Conservation (phyloP, 2,888 invertebrate genomes). For the Drosophila quasianomalipes region DNA sequence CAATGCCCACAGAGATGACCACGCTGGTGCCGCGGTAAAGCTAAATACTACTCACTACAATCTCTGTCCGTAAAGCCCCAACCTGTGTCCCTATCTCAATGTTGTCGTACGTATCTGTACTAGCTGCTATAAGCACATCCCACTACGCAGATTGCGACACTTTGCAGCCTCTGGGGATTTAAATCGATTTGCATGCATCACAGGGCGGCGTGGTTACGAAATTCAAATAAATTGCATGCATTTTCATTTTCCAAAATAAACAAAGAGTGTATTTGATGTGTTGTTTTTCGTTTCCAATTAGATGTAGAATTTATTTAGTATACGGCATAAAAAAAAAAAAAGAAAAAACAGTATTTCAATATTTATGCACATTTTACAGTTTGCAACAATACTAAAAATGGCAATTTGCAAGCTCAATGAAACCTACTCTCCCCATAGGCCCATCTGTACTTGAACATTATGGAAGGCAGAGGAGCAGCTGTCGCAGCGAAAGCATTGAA, state of each 20-base stretch:
- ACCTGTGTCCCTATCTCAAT: slow-evolving; percentile 13
- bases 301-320: slow-evolving; percentile 13
- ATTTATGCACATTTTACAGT: slow-evolving; percentile 67
- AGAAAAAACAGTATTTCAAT: slow-evolving; percentile 29
- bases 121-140: neutral
- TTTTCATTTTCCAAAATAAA: slow-evolving; percentile 15
- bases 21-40: slow-evolving; percentile 83
- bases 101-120: slow-evolving; percentile 3
- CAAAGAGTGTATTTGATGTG: slow-evolving; percentile 15
- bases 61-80: neutral
- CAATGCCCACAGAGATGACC: slow-evolving; percentile 83
- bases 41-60: slow-evolving; percentile 20
- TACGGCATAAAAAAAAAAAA: slow-evolving; percentile 6
- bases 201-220: neutral
- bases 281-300: slow-evolving; percentile 10
- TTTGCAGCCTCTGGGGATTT: slow-evolving; percentile 2
- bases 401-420: slow-evolving; percentile 33
- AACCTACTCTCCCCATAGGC: slow-evolving; percentile 33
- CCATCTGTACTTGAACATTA: slow-evolving; percentile 40
- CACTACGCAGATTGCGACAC: neutral
- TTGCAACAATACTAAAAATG: slow-evolving; percentile 64
- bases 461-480: slow-evolving; percentile 20
- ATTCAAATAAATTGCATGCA: slow-evolving; percentile 30
- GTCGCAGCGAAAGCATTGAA: slow-evolving; percentile 10
- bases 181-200: slow-evolving; percentile 34